Evolutionary conservation across 2,113 vertebrate species (phyloP), one percentile per base, ranked within the genome.

Genomic region (Thalassarche chlororhynchos): DNA sequence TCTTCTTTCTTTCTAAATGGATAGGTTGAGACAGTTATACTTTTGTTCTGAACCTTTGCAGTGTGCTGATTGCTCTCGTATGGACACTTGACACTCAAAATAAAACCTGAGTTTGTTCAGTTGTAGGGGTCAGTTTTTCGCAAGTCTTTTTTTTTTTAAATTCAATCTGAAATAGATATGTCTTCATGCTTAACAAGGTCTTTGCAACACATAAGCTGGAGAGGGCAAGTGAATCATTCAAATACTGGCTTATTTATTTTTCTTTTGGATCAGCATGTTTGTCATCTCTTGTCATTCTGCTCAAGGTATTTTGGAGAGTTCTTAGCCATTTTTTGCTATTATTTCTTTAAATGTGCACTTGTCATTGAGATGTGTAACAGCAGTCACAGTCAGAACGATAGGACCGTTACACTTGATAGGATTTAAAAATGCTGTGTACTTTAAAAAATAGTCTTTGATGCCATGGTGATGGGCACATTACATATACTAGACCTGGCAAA

Each of bases 1-100:
- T 97, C 97, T 96, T 96, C 98, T 98, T 97, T 97, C 98, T 98
- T 96, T 98, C 97, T 98, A 98, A 98, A 98, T 98, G 98, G 98
- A 98, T 98, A 96, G 98, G 95, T 97, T 94, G 97, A 98, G 97
- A 95, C 97, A 96, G 96, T 97, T 98, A 96, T 89, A 98, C 97
- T 98, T 98, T 96, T 95, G 95, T 96, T 95, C 90, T 96, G 96
- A 97, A 96, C 97, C 98, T 97, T 87, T 88, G 96, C 74, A 51
- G 95, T 96, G 85, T 42, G 66, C 96, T 97, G 98, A 97, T 97
- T 92, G 97, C 97, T 96, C 89, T 87, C 9, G 0, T 47, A 85
- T 19, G 94, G 96, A 94, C 93, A 89, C 97, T 93, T 93, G 97
- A 91, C 98, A 94, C 89, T 49, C 96, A 93, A 75, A 98, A 96